A percentile compares a stretch with the other conserved stretches of the same genome.
Conservation (phyloP, 2,113 vertebrate genomes). For the Pelusios castaneus region DNA sequence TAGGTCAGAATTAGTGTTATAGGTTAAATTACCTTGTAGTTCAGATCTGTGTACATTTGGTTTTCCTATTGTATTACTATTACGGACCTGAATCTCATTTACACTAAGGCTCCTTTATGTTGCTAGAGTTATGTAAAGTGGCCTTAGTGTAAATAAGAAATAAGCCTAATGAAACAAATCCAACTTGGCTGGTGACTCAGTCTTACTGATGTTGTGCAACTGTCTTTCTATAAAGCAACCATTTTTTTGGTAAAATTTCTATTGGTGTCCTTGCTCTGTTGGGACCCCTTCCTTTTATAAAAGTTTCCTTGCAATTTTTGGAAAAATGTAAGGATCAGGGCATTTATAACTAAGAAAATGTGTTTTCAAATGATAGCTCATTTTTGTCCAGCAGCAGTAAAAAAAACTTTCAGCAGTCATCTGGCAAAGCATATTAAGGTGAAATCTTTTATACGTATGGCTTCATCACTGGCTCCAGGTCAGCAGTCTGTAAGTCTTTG, state of each 20-base stretch:
- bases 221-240: neutral
- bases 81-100: neutral
- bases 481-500: neutral
- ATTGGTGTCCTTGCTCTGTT: neutral
- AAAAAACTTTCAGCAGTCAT: neutral
- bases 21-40: neutral
- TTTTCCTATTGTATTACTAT: neutral
- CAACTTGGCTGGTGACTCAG: slow-evolving; percentile 41
- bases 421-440: neutral
- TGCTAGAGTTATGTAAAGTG: neutral
- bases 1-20: slow-evolving; percentile 33
- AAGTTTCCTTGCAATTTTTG: slow-evolving; percentile 1
- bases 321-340: neutral
- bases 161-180: slow-evolving; percentile 12
- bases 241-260: neutral
- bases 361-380: neutral
- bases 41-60: neutral
- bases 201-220: neutral
- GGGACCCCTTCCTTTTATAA: slow-evolving; percentile 30
- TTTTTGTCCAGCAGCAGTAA: slow-evolving; percentile 8
- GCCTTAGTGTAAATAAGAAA: neutral
- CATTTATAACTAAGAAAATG: slow-evolving; percentile 30
- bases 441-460: neutral
- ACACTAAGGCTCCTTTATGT: neutral
- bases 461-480: slow-evolving; percentile 46